Evolutionary conservation across 2,888 invertebrate genomes (phyloP).

Genomic region (Aplocera efformata): DNA sequence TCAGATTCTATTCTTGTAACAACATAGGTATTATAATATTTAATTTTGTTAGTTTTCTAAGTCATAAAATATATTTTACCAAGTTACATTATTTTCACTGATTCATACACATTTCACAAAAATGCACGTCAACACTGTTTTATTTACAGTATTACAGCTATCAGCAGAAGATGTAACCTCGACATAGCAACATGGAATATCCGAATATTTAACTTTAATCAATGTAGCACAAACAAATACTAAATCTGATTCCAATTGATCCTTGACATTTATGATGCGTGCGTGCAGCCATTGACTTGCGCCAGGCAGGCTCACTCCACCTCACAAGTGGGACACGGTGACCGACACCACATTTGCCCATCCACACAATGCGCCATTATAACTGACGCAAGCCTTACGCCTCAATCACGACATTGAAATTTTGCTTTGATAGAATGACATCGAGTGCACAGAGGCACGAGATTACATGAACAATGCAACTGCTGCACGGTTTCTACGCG

Average conservation of each 20-base stretch:
- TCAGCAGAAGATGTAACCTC: too few relatives aligned
- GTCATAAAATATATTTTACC: too few relatives aligned
- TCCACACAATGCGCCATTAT: conserved; percentile 68
- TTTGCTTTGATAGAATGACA: conserved; percentile 58
- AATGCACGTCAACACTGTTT: too few relatives aligned
- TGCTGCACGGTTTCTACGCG: conserved; percentile 37
- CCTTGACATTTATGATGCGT: conserved; percentile 66
- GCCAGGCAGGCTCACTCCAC: conserved; percentile 32
- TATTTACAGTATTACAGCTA: conserved; percentile 3
- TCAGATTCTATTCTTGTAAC: too few relatives aligned
- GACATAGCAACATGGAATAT: too few relatives aligned
- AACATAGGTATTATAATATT: too few relatives aligned
- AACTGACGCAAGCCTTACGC: conserved; percentile 45
- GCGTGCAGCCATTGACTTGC: conserved; percentile 22
- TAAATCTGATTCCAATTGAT: conserved; percentile 37
- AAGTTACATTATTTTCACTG: too few relatives aligned
- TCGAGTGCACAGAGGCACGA: conserved; percentile 53
- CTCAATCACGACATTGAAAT: conserved; percentile 62
- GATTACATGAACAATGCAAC: conserved; percentile 48
- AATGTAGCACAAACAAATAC: conserved; percentile 13
- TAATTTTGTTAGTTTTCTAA: too few relatives aligned
- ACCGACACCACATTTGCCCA: conserved; percentile 47
- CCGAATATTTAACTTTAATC: too few relatives aligned
- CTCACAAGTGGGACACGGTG: conserved; percentile 53
- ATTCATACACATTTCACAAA: too few relatives aligned